Base-by-base conservation (phyloP, 2,888 invertebrate species). In the Pharmacophagus antenor region DNA sequence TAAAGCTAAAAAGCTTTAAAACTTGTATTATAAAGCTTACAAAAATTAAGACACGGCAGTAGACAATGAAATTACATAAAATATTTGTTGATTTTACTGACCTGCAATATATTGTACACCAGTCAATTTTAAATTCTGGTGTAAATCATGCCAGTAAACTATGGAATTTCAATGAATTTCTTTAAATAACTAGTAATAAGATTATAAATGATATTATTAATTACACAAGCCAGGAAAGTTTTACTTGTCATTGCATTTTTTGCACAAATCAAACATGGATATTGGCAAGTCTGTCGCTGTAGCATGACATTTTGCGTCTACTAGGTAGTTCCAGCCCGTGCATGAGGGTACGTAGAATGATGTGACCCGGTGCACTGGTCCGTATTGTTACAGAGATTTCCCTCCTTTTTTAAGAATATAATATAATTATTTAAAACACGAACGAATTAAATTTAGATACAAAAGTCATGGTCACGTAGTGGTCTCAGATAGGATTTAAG, bases 331-430 rank as follows among this genome's bases (percentile, higher is more conserved):
- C 21, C 31, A 21, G 20, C 37, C 20, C 41, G 22, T 53, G 48
- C 54, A 49, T 54, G 59, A 50, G 4, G 7, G 44, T 18, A 18
- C 46, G 44, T 18, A 17, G 21, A 3, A 42, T 50, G 50, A 31
- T 22, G 51, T 15, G n/a, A 15, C 21, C 51, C 37, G n/a, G 73
- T 74, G 82, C 81, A 80, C 83, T 80, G n/a, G n/a, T n/a, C n/a
- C n/a, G n/a, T n/a, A n/a, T n/a, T n/a, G 48, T 48, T 20, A 12
- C n/a, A 31, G 2, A 1, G 31, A 31, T 10, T 8, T 27, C 8
- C 27, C 12, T 10, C 3, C 8, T 2, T 31, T 31, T 12, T 31
- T 31, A 8, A 3, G 2, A 10, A 31, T 12, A 31, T 10, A 31
- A 31, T 15, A 31, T 12, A 10, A 15, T 31, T n/a, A n/a, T n/a